Evolutionary conservation across 30 jellyfish, hydroid and myxozoan genomes (phyloP).

Genomic region (Euphysa ruthae): DNA sequence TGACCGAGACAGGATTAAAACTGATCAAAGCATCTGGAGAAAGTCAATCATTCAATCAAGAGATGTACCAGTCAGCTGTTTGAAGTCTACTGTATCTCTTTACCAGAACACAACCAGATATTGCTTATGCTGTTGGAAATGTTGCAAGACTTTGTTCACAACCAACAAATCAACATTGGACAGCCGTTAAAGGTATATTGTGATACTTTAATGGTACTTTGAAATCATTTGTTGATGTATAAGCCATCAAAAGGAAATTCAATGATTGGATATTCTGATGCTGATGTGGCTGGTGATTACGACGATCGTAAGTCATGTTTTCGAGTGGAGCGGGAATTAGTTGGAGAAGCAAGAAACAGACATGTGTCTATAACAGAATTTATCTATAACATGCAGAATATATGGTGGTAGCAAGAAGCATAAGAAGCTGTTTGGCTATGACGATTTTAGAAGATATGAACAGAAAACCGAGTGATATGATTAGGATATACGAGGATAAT

Average conservation of each 20-base stretch:
- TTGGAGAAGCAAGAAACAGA: constrained; percentile 42
- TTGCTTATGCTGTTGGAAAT: constrained; percentile 38
- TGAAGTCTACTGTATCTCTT: constrained; percentile 36
- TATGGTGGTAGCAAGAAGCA: constrained; percentile 18
- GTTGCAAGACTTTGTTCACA: constrained; percentile 12
- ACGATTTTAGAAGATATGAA: no score
- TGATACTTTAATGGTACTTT: constrained; percentile 38
- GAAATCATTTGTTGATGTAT: not conserved
- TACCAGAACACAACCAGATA: constrained; percentile 47
- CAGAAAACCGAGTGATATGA: no score
- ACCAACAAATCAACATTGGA: constrained; percentile 40
- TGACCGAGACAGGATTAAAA: constrained; percentile 20
- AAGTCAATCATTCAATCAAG: not conserved
- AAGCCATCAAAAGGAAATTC: not conserved
- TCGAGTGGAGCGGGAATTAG: constrained; percentile 24
- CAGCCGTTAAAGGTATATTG: constrained; percentile 36
- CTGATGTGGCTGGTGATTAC: constrained; percentile 45
- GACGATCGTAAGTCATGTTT: not conserved
- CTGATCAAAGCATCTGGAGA: not conserved
- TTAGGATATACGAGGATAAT: no score
- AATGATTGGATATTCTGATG: constrained; percentile 27
- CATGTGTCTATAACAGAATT: constrained; percentile 31
- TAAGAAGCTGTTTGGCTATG: constrained; percentile 44
- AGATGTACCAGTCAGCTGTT: constrained; percentile 44
- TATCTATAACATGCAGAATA: constrained; percentile 32